phyloP scores from a whole-genome alignment of 2,113 vertebrate species.

The Suricata suricatta region DNA sequence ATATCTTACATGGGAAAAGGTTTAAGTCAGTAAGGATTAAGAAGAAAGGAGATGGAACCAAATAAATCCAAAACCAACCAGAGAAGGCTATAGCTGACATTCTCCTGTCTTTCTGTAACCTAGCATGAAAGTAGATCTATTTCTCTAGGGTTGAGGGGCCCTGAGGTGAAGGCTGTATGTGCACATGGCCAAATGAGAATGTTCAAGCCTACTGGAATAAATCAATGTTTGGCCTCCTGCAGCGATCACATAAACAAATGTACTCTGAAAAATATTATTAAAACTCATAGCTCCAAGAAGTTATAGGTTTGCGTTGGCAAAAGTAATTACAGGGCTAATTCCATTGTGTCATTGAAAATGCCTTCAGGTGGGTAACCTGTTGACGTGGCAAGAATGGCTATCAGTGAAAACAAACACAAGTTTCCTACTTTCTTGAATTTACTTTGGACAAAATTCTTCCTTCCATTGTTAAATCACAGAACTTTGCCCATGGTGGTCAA shows the following conservation, averaged over 20 bases:
- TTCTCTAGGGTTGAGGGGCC: background rate
- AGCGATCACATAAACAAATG: constrained; percentile 29
- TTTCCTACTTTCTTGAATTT: constrained; percentile 46
- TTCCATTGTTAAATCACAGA: constrained; percentile 26
- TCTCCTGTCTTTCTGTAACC: background rate
- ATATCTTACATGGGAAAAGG: background rate
- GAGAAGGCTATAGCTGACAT: background rate
- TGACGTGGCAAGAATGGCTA: background rate
- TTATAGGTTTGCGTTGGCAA: constrained; percentile 1
- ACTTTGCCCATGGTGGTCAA: background rate
- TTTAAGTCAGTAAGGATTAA: background rate
- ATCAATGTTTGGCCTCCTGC: constrained; percentile 28
- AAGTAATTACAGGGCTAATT: constrained; percentile 62
- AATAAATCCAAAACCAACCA: background rate
- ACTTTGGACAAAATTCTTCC: background rate
- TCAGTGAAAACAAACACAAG: constrained; percentile 55
- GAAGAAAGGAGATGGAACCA: background rate
- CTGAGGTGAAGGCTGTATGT: background rate
- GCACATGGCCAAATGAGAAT: background rate
- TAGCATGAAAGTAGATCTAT: background rate
- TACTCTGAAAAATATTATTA: constrained; percentile 59
- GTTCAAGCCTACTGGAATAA: constrained; percentile 15
- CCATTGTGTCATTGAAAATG: constrained; percentile 58
- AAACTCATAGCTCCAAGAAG: constrained; percentile 61
- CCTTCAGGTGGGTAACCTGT: background rate